Evolutionary conservation across 2,797 vertebrate species (phyloP).

Genomic region (Phrynocephalus forsythii): DNA sequence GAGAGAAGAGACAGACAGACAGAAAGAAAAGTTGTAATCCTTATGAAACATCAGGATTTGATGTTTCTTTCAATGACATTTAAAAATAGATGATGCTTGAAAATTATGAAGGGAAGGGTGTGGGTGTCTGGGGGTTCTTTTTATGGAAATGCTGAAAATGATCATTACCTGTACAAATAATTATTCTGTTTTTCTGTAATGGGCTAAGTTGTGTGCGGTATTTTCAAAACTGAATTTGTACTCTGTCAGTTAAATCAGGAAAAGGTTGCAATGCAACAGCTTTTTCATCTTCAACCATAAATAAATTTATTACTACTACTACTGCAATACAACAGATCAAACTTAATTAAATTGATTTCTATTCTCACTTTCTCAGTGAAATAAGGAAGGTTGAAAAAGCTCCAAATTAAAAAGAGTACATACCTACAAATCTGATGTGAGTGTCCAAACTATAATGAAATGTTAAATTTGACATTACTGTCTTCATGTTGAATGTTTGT

Average conservation of each 20-base stretch:
- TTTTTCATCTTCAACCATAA: no score
- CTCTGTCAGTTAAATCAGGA: constrained; percentile 15
- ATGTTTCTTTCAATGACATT: constrained; percentile 59
- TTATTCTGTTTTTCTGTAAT: neutral
- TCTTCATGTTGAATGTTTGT: neutral
- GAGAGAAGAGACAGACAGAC: constrained; percentile 50
- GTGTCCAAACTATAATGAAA: constrained; percentile 9
- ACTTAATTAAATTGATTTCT: neutral
- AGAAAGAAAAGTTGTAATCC: constrained; percentile 22
- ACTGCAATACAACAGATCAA: neutral
- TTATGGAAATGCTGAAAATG: constrained; percentile 41
- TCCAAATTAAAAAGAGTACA: neutral
- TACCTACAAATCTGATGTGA: constrained; percentile 27
- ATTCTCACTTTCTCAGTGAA: neutral
- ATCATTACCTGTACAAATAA: neutral
- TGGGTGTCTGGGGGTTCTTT: constrained; percentile 40
- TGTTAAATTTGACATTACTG: constrained; percentile 2
- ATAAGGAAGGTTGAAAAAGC: neutral
- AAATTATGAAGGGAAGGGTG: constrained; percentile 52
- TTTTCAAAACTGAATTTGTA: neutral
- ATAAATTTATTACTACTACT: no score
- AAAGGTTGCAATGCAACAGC: neutral
- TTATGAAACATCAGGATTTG: constrained; percentile 47
- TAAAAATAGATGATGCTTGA: constrained; percentile 60
- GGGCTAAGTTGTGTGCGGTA: neutral